Base-by-base conservation (phyloP, 1,140 invertebrate genomes). In the Gonioctena quinquepunctata region DNA sequence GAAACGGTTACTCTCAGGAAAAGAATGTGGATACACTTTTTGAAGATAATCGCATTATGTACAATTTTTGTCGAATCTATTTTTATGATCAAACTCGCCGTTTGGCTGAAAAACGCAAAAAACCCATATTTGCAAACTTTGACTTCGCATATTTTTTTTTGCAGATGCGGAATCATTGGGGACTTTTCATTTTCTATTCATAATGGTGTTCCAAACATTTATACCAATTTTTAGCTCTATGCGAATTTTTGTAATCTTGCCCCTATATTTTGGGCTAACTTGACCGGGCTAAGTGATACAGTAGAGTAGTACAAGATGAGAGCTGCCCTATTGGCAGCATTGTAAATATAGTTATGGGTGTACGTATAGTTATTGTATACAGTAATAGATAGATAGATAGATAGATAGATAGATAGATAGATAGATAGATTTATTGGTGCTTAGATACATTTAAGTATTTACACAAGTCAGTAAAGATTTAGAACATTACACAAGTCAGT, bases 31-130 rank as follows among this genome's bases (percentile, higher is more conserved):
- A 33, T 13, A 63, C 19, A 27, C 27, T 70, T 71, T 63, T 52
- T 3, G 0, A 2, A 25, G 28, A 33, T 33, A 33, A n/a, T n/a
- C n/a, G n/a, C n/a, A n/a, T n/a, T n/a, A n/a, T n/a, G n/a, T n/a
- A n/a, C 27, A 28, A 28, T 28, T 28, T 28, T 28, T 28, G 27
- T 28, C 27, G 3, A 8, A 28, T 8, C 27, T 28, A 23, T n/a
- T 22, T 57, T 25, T 57, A 21, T 2, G 66, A 70, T 61, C 26
- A 70, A 70, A 70, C 48, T 61, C 59, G 57, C 67, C 2, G 2
- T 70, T 71, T 71, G 25, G 50, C 67, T 70, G 50, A 69, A 70
- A 64, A 70, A 16, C 52, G 21, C 66, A 33, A 67, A 69, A 57
- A 70, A 27, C 69, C 26, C 42, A 70, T 70, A 57, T 70, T 59